A percentile compares a stretch with the other conserved stretches of the same genome.
Conservation (phyloP, 2,113 vertebrate species). For the Sander vitreus region DNA sequence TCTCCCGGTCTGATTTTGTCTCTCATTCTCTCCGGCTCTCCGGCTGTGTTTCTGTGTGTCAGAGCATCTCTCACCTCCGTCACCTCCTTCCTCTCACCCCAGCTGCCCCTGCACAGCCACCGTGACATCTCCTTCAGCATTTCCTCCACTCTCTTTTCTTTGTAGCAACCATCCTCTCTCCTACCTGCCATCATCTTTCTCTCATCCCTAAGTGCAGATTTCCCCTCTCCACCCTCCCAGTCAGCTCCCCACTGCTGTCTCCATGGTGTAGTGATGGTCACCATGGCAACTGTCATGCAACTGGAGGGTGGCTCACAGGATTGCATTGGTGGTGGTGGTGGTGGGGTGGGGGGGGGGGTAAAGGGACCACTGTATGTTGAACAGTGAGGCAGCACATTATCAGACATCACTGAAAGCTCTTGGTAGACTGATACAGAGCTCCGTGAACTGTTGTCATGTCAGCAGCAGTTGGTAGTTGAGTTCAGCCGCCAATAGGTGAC, state of each 20-base stretch:
- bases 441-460: too few species aligned
- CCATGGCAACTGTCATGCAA: slow-evolving; percentile 78
- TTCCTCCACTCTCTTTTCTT: slow-evolving; percentile 39
- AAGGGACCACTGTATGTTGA: slow-evolving; percentile 46
- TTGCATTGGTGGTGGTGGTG: slow-evolving; percentile 11
- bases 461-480: too few species aligned
- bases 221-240: slow-evolving; percentile 62
- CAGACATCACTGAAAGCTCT: slow-evolving; percentile 7
- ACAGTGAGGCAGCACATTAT: slow-evolving; percentile 27
- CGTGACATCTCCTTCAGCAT: slow-evolving; percentile 52
- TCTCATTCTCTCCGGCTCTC: slow-evolving; percentile 4
- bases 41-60: slow-evolving; percentile 17
- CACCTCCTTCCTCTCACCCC: slow-evolving; percentile 38
- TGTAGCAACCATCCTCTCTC: slow-evolving; percentile 17
- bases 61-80: slow-evolving; percentile 33
- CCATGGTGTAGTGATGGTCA: slow-evolving; percentile 72
- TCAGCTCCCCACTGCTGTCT: slow-evolving; percentile 66
- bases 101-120: slow-evolving; percentile 30
- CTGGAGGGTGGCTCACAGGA: slow-evolving; percentile 64
- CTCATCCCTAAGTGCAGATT: slow-evolving; percentile 72
- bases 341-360: slow-evolving; percentile 28
- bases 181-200: slow-evolving; percentile 62
- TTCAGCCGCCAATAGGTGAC: too few species aligned
- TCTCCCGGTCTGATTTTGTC: slow-evolving; percentile 10
- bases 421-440: too few species aligned